phyloP scores from a whole-genome alignment of 2,113 vertebrate species.

The Oplegnathus fasciatus region DNA sequence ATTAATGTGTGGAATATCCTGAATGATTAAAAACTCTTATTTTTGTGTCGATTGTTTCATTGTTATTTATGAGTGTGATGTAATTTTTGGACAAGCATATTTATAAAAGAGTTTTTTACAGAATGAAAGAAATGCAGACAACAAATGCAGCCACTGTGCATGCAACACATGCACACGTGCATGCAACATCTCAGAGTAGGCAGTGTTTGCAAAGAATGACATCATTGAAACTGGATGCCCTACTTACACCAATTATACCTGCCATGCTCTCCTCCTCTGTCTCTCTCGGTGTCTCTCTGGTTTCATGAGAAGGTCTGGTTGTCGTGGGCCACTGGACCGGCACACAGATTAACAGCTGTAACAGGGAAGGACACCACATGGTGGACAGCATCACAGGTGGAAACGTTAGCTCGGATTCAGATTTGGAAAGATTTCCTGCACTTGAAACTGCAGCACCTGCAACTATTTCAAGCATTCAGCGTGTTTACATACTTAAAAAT shows the following conservation, averaged over 20 bases:
- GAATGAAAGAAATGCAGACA: background rate
- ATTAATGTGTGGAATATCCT: background rate
- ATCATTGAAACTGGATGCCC: slow-evolving; percentile 79
- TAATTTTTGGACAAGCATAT: background rate
- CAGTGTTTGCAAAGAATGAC: slow-evolving; percentile 67
- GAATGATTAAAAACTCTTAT: background rate
- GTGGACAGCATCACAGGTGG: background rate
- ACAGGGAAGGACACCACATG: background rate
- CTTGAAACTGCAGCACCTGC: background rate
- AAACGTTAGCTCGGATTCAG: background rate
- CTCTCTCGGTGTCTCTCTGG: slow-evolving; percentile 34
- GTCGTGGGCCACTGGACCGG: background rate
- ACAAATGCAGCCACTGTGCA: background rate
- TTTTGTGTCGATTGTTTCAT: background rate
- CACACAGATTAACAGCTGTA: background rate
- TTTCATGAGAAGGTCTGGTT: slow-evolving; percentile 11
- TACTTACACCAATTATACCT: slow-evolving; percentile 78
- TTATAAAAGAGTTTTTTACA: background rate
- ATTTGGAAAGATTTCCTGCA: background rate
- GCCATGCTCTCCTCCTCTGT: slow-evolving; percentile 41
- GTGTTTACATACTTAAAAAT: background rate
- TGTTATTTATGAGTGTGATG: background rate
- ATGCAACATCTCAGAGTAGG: slow-evolving; percentile 30
- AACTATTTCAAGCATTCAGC: background rate
- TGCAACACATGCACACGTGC: slow-evolving; percentile 26